Evolutionary conservation across 2,113 vertebrate species (phyloP).

Genomic region (Phyllostomus hastatus): DNA sequence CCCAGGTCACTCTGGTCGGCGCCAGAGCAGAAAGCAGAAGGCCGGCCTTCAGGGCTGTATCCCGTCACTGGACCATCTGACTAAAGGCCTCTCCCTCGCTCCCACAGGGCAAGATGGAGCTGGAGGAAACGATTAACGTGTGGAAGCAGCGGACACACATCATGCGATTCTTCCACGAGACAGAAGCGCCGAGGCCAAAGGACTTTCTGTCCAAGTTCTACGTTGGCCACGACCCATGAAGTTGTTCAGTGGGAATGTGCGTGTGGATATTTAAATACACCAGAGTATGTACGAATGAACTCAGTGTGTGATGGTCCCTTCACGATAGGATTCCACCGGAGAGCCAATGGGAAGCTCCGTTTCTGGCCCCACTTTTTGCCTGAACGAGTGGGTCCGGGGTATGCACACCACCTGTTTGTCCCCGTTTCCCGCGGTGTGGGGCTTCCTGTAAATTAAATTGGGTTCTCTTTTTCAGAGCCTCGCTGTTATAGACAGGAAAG

Average conservation of each 20-base stretch:
- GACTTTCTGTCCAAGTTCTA: slow-evolving; percentile 98
- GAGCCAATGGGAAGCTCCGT: background rate
- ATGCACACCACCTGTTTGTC: background rate
- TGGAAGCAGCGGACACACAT: slow-evolving; percentile 98
- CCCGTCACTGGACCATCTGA: background rate
- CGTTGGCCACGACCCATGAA: slow-evolving; percentile 89
- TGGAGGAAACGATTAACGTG: slow-evolving; percentile 92
- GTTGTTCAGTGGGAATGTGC: background rate
- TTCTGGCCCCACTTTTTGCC: background rate
- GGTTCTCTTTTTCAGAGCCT: background rate
- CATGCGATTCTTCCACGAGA: slow-evolving; percentile 95
- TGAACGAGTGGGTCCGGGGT: background rate
- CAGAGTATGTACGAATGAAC: slow-evolving; percentile 78
- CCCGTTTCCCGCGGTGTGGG: background rate
- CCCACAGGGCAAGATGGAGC: slow-evolving; percentile 94
- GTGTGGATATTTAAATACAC: slow-evolving; percentile 57
- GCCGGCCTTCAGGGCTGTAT: background rate
- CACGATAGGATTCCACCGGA: background rate
- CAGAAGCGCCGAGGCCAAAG: slow-evolving; percentile 82
- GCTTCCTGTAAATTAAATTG: background rate
- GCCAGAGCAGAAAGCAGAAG: background rate
- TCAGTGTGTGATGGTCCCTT: background rate
- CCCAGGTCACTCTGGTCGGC: background rate
- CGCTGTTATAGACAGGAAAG: slow-evolving; percentile 13
- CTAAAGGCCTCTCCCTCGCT: background rate